These are phyloP conservation scores for Ariolimax columbianus DNA, from an alignment of 2,888 invertebrate species.

Conservation along the genomic window DNA sequence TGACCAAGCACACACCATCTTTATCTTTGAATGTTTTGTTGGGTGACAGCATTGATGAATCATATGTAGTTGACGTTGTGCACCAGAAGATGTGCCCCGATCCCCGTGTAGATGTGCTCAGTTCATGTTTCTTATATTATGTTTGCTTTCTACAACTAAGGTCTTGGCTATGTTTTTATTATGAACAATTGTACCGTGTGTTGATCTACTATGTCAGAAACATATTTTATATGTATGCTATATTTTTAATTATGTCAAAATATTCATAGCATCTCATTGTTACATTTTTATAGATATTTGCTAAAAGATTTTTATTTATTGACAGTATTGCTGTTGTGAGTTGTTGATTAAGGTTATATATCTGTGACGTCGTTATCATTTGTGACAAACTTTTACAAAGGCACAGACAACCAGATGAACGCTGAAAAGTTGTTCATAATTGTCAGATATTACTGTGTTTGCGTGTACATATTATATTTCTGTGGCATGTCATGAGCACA, in stretches of 20 bases:
- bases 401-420: no score
- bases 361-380: background rate
- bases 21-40: no score
- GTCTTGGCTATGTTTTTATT: background rate
- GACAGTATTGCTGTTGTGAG: background rate
- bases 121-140: background rate
- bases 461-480: background rate
- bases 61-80: background rate
- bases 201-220: background rate
- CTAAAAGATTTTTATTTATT: background rate
- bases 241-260: background rate
- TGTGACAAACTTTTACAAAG: no score
- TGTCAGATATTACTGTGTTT: background rate
- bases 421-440: no score
- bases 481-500: background rate
- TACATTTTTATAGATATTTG: background rate
- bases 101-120: constrained; percentile 7
- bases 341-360: background rate
- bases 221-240: background rate
- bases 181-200: background rate
- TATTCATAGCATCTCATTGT: background rate
- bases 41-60: background rate
- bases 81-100: background rate
- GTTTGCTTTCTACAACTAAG: background rate
- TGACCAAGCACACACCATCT: no score